phyloP scores from a whole-genome alignment of 2,113 vertebrate genomes.

The Solenodon paradoxus region DNA sequence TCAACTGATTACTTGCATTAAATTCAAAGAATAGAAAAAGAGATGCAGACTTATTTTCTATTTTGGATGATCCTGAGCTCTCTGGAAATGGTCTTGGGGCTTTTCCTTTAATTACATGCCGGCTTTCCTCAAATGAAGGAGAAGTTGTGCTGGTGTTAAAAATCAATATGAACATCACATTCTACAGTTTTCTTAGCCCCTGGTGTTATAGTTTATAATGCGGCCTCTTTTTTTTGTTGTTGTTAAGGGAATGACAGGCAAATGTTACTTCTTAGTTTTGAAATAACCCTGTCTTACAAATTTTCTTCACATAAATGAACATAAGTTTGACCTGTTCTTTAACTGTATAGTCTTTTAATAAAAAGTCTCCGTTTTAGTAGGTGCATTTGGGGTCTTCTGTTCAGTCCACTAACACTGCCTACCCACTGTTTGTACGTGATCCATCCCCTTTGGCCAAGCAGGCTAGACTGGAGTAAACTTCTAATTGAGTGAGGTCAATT shows the following conservation, averaged over 20 bases:
- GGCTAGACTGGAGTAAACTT: neutral
- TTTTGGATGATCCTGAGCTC: neutral
- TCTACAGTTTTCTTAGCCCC: neutral
- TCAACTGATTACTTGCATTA: neutral
- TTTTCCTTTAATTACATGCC: conserved; percentile 42
- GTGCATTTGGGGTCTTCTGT: neutral
- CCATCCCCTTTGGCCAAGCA: neutral
- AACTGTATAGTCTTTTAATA: neutral
- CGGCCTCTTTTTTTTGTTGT: neutral
- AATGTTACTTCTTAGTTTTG: neutral
- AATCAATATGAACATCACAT: neutral
- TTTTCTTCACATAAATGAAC: conserved; percentile 13
- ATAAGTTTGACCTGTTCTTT: neutral
- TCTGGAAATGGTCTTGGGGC: conserved; percentile 2
- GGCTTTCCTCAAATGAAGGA: neutral
- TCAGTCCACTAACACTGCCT: rapidly evolving
- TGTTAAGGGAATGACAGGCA: neutral
- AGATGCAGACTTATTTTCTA: conserved; percentile 30
- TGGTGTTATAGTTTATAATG: neutral
- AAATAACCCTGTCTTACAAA: neutral
- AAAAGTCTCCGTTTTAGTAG: neutral
- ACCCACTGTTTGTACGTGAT: neutral
- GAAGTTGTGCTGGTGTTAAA: conserved; percentile 35
- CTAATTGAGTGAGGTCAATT: neutral
- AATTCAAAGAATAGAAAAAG: conserved; percentile 11